Evolutionary conservation across 2,888 invertebrate species (phyloP), one percentile per base, ranked within the genome.

Genomic region (Ophion slaviceki): DNA sequence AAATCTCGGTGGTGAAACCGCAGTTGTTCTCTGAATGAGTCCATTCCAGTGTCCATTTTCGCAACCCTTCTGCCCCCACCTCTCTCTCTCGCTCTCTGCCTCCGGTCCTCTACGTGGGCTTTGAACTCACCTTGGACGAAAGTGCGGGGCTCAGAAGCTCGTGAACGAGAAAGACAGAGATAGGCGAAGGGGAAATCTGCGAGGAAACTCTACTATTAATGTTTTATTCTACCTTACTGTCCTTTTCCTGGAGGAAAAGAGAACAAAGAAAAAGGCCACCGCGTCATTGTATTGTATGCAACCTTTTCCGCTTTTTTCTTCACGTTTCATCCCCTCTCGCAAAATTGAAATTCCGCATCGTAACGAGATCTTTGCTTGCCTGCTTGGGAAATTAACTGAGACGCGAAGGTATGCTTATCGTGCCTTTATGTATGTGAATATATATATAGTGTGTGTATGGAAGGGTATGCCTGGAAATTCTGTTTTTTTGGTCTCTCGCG

Each of bases 1-100:
- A 28, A 62, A 76, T 45, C 78, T 70, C 78, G 68, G 40, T 71
- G 85, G 81, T 82, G 82, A 79, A 82, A 82, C 82, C 85, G 75
- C 85, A 74, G 79, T 85, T 81, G 76, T 76, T 80, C 82, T 72
- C 79, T 75, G 84, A 86, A 82, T 86, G 86, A 88, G 85, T 88
- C 86, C 88, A 88, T 88, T 88, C 82, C 82, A 80, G 85, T 88
- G 85, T 88, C 88, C 88, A 88, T 88, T 85, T 88, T 85, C 85
- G 74, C 57, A 72, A 61, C 72, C 81, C 68, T 79, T 67, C 71
- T 47, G 61, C 82, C 68, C 78, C 67, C 80, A 7, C 6, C 7
- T 53, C 70, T 47, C 28, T 86, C 77, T 67, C 77, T 80, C 8
- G 8, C 8, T 70, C 28, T 70, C 28, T 32, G 28, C 53, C 40